Evolutionary conservation across 2,113 vertebrate species (phyloP).

Genomic region (Apeltes quadracus): DNA sequence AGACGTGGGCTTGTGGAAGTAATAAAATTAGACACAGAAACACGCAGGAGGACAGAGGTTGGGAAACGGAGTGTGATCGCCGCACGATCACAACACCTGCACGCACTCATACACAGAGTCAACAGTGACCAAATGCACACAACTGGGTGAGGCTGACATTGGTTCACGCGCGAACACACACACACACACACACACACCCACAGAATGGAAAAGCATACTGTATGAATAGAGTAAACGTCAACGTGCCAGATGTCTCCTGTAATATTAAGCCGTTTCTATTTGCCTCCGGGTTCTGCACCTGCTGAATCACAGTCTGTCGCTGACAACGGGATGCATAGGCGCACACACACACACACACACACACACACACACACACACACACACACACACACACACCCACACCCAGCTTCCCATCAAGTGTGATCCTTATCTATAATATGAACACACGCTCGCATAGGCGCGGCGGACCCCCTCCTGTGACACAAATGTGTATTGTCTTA

Average conservation of each 20-base stretch:
- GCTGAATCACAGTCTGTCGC: constrained; percentile 63
- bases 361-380: constrained; percentile 12
- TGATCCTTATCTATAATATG: constrained; percentile 48
- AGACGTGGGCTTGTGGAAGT: constrained; percentile 10
- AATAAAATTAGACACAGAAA: constrained; percentile 37
- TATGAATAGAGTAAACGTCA: constrained; percentile 54
- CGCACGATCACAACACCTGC: constrained; percentile 22
- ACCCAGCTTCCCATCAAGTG: constrained; percentile 33
- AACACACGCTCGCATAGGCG: constrained; percentile 24
- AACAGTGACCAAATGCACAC: constrained; percentile 22
- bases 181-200: constrained; percentile 15
- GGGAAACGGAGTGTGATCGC: constrained; percentile 16
- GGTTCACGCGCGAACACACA: not conserved
- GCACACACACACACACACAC: constrained; percentile 16
- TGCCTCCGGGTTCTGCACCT: constrained; percentile 72
- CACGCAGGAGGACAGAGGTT: constrained; percentile 1
- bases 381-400: constrained; percentile 8
- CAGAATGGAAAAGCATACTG: constrained; percentile 28
- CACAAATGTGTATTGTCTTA: constrained; percentile 65
- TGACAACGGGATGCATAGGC: constrained; percentile 26
- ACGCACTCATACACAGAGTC: constrained; percentile 11
- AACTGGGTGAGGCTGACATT: constrained; percentile 18
- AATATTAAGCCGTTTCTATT: constrained; percentile 66
- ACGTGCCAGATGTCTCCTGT: constrained; percentile 70
- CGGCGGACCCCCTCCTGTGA: constrained; percentile 31